Evolutionary conservation across 2,113 vertebrate species (phyloP).

Genomic region (Nesogale talazaci): DNA sequence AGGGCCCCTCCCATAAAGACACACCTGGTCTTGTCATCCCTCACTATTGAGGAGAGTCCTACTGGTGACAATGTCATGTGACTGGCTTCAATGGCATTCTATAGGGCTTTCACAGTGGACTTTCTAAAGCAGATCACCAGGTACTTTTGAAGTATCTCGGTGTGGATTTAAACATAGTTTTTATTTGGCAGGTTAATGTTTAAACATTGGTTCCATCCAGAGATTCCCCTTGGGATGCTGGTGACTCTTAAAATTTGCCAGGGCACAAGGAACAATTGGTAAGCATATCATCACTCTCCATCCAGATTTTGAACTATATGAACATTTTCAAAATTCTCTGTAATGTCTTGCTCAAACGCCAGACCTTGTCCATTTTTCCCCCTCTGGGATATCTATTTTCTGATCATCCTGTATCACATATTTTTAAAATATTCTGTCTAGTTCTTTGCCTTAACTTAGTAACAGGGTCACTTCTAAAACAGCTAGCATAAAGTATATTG

Average conservation of each 20-base stretch:
- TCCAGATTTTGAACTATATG: neutral
- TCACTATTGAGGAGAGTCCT: neutral
- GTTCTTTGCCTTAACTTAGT: neutral
- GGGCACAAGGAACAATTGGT: neutral
- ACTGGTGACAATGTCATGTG: neutral
- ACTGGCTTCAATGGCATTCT: neutral
- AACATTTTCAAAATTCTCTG: neutral
- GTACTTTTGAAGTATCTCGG: neutral
- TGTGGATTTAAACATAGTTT: neutral
- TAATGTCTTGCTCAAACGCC: neutral
- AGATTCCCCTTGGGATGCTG: neutral
- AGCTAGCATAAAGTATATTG: neutral
- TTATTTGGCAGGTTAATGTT: neutral
- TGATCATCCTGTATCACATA: neutral
- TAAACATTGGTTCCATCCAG: neutral
- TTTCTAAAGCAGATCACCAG: neutral
- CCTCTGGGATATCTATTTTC: neutral
- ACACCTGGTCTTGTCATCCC: neutral
- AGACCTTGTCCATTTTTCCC: neutral
- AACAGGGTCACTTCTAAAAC: constrained; percentile 36
- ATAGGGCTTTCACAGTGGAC: neutral
- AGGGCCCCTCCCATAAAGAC: neutral
- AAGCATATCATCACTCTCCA: neutral
- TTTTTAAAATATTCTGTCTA: neutral
- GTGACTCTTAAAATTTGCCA: neutral